Evolutionary conservation across 1,140 invertebrate species (phyloP).

Genomic region (Drosophila sproati): DNA sequence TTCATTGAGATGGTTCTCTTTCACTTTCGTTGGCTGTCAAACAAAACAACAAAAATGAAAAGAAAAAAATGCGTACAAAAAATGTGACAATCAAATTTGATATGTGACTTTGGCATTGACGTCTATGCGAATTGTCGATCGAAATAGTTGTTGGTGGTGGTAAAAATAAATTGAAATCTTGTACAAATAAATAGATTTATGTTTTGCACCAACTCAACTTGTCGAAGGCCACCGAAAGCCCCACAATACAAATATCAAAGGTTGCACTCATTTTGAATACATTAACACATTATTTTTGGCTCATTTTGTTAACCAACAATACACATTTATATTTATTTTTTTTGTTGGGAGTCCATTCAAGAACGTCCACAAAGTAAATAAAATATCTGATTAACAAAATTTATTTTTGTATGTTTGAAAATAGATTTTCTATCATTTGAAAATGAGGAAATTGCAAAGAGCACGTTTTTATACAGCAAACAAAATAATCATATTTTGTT

Average conservation of each 20-base stretch:
- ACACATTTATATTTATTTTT: no score
- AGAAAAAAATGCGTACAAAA: not conserved
- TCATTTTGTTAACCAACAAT: no score
- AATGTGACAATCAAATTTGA: slow-evolving; percentile 68
- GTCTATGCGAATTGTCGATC: slow-evolving; percentile 57
- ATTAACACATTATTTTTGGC: no score
- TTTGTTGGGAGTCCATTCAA: no score
- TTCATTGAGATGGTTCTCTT: slow-evolving; percentile 51
- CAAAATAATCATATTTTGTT: slow-evolving; percentile 55
- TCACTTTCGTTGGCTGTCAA: slow-evolving; percentile 46
- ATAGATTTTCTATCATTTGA: slow-evolving; percentile 16
- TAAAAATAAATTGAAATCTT: slow-evolving; percentile 57
- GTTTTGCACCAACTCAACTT: not conserved
- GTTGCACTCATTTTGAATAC: not conserved
- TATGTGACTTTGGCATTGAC: slow-evolving; percentile 79
- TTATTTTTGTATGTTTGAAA: not conserved
- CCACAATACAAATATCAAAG: slow-evolving; percentile 9
- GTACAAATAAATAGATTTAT: slow-evolving; percentile 2
- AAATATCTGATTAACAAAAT: no score
- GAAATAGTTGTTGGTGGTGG: slow-evolving; percentile 61
- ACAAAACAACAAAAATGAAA: not conserved
- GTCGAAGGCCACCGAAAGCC: slow-evolving; percentile 1
- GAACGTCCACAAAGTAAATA: no score
- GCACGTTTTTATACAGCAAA: slow-evolving; percentile 53
- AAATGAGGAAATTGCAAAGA: slow-evolving; percentile 47